A percentile compares a stretch with the other conserved stretches of the same genome.
Conservation (phyloP, 2,797 vertebrate species). For the Parauchenoglanis punctatus region DNA sequence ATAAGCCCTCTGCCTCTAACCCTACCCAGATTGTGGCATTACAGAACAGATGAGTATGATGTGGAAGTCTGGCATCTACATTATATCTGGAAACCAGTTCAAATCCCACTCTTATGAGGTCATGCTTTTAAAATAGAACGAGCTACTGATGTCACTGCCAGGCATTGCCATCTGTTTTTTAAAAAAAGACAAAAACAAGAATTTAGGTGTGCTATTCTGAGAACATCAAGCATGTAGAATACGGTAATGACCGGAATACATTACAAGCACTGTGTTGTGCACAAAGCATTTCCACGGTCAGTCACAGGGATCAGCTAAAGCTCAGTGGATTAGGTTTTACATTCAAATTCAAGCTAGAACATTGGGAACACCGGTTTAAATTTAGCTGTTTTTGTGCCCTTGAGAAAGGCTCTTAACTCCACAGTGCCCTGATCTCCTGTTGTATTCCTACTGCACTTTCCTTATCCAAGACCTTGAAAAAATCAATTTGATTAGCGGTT, state of each 20-base stretch:
- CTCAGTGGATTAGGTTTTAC: conserved; percentile 19
- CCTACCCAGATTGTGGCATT: neutral
- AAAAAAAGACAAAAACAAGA: neutral
- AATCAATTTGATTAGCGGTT: neutral
- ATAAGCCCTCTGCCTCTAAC: neutral
- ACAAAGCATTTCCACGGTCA: neutral
- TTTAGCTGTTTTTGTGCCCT: conserved; percentile 26
- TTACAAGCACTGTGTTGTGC: conserved; percentile 4
- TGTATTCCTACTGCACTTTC: neutral
- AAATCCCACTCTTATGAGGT: conserved; percentile 21
- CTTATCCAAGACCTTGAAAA: conserved; percentile 2
- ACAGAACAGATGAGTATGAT: neutral
- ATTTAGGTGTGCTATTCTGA: conserved; percentile 27
- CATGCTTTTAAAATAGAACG: conserved; percentile 23
- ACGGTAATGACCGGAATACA: conserved; percentile 3
- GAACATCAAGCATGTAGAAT: neutral
- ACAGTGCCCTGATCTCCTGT: neutral
- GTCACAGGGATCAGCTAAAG: conserved; percentile 26
- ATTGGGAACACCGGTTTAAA: conserved; percentile 7
- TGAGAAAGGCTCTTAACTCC: neutral
- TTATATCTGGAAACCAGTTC: conserved; percentile 14
- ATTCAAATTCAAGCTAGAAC: conserved; percentile 1
- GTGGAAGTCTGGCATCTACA: conserved; percentile 2
- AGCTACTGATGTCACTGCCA: conserved; percentile 26
- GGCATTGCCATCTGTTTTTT: neutral